A percentile compares a stretch with the other conserved stretches of the same genome.
These are phyloP conservation scores for Silurus aristotelis DNA, from an alignment of 2,797 vertebrate species.

Conservation along the genomic window DNA sequence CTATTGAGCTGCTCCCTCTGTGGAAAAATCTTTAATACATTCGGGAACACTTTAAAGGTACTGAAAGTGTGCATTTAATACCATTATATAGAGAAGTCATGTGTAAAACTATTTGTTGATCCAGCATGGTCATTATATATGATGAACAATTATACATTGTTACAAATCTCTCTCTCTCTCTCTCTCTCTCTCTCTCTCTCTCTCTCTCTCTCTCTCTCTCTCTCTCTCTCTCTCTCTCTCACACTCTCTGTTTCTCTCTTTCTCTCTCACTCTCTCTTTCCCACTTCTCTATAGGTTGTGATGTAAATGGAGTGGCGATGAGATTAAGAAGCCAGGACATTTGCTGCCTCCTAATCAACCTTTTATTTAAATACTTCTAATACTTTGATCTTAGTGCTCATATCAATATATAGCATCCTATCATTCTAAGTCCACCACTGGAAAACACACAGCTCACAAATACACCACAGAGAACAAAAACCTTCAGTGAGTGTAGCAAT, in stretches of 20 bases:
- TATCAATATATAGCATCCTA: not conserved
- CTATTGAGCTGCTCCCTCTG: not conserved
- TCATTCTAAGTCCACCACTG: not conserved
- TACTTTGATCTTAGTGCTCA: not conserved
- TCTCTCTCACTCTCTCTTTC: not conserved
- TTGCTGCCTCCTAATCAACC: slow-evolving; percentile 31
- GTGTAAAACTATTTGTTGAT: not conserved
- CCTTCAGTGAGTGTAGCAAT: not conserved
- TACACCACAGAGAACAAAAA: not conserved
- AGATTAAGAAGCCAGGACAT: slow-evolving; percentile 9
- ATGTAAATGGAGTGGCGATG: slow-evolving; percentile 5
- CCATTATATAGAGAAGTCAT: not conserved
- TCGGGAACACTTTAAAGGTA: not conserved
- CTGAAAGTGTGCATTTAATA: slow-evolving; percentile 1
- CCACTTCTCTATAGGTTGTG: slow-evolving; percentile 11
- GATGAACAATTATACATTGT: not conserved
- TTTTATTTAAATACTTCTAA: slow-evolving; percentile 20
- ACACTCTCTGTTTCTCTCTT: not conserved
- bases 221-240: not conserved
- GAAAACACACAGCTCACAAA: not conserved
- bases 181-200: not conserved
- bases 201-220: not conserved
- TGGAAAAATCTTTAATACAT: slow-evolving; percentile 7
- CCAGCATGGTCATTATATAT: not conserved
- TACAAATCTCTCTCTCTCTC: no score